A percentile compares a stretch with the other conserved stretches of the same genome.
These are phyloP conservation scores for Meles meles DNA, from an alignment of 2,113 vertebrate genomes.

Conservation along the genomic window DNA sequence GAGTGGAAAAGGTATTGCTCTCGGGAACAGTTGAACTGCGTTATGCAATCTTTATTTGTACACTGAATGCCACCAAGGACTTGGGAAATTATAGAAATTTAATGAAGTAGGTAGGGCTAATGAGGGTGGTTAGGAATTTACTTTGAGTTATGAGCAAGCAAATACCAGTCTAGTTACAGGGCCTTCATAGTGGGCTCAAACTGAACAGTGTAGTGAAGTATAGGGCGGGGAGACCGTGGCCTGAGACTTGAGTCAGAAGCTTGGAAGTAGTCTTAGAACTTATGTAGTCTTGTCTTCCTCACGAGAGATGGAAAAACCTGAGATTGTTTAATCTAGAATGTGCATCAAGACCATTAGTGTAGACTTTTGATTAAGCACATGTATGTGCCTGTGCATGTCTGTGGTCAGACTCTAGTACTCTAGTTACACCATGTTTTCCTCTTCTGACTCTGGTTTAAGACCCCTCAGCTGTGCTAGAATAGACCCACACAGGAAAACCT, in stretches of 20 bases:
- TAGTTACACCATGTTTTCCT: not conserved
- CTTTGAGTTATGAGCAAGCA: not conserved
- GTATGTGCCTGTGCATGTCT: not conserved
- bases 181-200: not conserved
- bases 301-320: not conserved
- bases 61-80: not conserved
- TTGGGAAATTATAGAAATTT: not conserved
- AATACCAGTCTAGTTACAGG: not conserved
- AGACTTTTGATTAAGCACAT: not conserved
- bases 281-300: not conserved
- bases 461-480: not conserved
- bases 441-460: not conserved
- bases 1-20: not conserved
- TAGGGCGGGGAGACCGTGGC: not conserved
- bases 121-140: not conserved
- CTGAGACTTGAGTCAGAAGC: not conserved
- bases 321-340: not conserved
- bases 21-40: not conserved
- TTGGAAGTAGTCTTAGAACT: not conserved
- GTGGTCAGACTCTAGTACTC: not conserved
- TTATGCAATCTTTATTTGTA: not conserved
- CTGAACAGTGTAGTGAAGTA: not conserved
- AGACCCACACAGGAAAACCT: not conserved
- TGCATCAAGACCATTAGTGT: not conserved
- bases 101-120: not conserved